Evolutionary conservation across 2,888 invertebrate genomes (phyloP).

Genomic region (Leuctra nigra): DNA sequence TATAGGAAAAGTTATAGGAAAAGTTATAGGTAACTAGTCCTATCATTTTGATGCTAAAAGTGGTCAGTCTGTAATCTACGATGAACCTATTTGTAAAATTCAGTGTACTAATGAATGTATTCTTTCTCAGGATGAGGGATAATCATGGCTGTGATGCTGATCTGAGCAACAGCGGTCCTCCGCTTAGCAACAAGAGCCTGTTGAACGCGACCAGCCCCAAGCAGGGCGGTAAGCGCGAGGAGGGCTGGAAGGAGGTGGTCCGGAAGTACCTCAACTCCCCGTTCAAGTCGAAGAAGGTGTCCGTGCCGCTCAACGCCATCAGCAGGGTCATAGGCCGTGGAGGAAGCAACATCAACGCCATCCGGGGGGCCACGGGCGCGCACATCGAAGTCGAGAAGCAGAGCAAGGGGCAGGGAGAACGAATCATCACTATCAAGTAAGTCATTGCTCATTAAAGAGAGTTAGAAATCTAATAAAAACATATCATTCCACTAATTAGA

Average conservation of each 20-base stretch:
- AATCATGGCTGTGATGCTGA: constrained; percentile 28
- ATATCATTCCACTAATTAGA: too few relatives aligned
- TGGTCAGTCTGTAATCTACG: too few relatives aligned
- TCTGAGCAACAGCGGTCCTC: constrained; percentile 16
- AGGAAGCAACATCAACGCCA: constrained; percentile 97
- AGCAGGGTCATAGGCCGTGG: constrained; percentile 96
- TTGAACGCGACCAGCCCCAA: constrained; percentile 59
- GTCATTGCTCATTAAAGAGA: too few relatives aligned
- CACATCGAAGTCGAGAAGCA: constrained; percentile 99
- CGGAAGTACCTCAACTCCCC: constrained; percentile 60
- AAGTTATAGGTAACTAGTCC: too few relatives aligned
- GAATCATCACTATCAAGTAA: constrained; percentile 91
- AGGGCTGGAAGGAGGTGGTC: constrained; percentile 97
- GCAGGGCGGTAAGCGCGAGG: constrained; percentile 64
- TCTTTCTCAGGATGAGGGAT: too few relatives aligned
- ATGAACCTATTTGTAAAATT: too few relatives aligned
- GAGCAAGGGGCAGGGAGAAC: constrained; percentile 86
- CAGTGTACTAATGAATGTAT: too few relatives aligned
- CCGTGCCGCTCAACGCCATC: constrained; percentile 90
- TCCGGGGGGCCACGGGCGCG: constrained; percentile 92
- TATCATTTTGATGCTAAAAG: too few relatives aligned
- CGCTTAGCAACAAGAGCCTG: constrained; percentile 21
- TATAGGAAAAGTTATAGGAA: too few relatives aligned
- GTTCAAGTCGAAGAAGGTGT: constrained; percentile 79
- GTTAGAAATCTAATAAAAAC: too few relatives aligned